These are phyloP conservation scores for Orycteropus afer DNA, from an alignment of 2,113 vertebrate genomes.

Conservation along the genomic window DNA sequence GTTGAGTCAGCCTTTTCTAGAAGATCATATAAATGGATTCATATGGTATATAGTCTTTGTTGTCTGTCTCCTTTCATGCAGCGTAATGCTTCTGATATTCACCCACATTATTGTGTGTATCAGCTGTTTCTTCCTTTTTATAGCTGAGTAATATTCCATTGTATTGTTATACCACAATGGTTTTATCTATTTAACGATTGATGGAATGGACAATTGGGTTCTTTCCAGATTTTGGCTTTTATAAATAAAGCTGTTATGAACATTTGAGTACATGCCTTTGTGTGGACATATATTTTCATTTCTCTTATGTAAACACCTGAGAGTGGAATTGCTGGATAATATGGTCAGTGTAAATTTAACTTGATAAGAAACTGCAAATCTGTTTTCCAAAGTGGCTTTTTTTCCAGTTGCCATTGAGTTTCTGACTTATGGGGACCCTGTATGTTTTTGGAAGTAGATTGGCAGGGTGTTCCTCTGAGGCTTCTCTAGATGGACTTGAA, in stretches of 20 bases:
- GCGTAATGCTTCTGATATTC: neutral
- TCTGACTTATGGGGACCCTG: neutral
- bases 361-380: neutral
- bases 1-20: neutral
- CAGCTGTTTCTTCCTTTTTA: neutral
- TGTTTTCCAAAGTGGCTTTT: neutral
- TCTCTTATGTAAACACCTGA: neutral
- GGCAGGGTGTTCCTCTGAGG: neutral
- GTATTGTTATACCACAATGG: neutral
- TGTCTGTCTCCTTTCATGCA: neutral
- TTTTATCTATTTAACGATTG: neutral
- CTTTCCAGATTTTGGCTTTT: neutral
- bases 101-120: accelerated
- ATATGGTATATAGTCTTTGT: no score
- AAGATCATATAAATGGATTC: neutral
- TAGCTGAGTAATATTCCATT: neutral
- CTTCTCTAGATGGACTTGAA: neutral
- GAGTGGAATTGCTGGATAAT: neutral
- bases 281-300: conserved; percentile 5
- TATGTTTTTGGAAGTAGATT: neutral
- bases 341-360: neutral
- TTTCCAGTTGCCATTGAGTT: neutral
- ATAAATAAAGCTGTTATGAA: neutral
- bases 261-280: neutral
- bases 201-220: neutral